Conservation (phyloP, 1,140 invertebrate genomes). For the Linepithema humile region DNA sequence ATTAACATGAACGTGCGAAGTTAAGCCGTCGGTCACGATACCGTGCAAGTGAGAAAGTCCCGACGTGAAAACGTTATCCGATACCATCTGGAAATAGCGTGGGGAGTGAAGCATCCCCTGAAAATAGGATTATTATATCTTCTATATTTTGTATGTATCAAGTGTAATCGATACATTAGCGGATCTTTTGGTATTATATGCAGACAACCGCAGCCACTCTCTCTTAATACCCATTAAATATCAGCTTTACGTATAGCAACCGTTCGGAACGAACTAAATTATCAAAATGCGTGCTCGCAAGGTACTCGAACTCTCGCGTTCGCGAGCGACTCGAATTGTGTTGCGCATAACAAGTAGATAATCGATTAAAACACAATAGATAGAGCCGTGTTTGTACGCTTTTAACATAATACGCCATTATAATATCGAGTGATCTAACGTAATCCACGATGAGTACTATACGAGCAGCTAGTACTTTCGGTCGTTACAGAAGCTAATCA, state of each 20-base stretch:
- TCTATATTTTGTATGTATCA: slow-evolving; percentile 15
- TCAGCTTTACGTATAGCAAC: slow-evolving; percentile 17
- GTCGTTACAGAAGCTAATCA: not conserved
- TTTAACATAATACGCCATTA: slow-evolving; percentile 19
- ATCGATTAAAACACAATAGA: slow-evolving; percentile 36
- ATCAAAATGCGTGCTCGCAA: not conserved
- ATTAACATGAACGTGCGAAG: slow-evolving; percentile 42
- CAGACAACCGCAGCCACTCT: slow-evolving; percentile 9
- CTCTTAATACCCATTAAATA: slow-evolving; percentile 28
- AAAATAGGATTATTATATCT: slow-evolving; percentile 39
- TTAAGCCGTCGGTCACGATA: slow-evolving; percentile 48
- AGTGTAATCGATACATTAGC: slow-evolving; percentile 48
- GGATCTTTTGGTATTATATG: slow-evolving; percentile 25
- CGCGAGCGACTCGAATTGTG: not conserved
- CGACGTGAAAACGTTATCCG: slow-evolving; percentile 40
- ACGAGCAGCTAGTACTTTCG: not conserved
- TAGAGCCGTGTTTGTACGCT: not conserved
- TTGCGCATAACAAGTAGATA: slow-evolving; percentile 16
- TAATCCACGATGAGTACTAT: not conserved
- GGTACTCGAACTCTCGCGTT: slow-evolving; percentile 16
- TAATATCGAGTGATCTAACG: slow-evolving; percentile 35
- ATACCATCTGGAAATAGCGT: slow-evolving; percentile 51
- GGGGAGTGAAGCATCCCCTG: slow-evolving; percentile 40
- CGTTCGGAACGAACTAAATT: slow-evolving; percentile 18
- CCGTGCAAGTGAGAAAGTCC: slow-evolving; percentile 40